These are phyloP conservation scores for Chaetodon trifascialis DNA, from an alignment of 2,113 vertebrate species.

Conservation along the genomic window DNA sequence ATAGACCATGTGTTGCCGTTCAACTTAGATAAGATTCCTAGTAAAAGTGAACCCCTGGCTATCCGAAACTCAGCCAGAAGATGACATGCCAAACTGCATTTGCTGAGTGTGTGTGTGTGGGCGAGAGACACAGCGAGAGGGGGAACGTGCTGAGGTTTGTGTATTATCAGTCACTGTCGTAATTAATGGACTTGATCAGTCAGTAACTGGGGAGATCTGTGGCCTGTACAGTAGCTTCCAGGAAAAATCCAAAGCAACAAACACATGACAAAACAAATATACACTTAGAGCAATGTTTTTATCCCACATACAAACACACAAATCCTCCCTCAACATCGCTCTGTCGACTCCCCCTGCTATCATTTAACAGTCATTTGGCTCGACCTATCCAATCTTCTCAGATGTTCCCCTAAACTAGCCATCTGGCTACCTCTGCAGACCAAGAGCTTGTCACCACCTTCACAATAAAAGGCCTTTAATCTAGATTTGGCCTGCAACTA, in stretches of 20 bases:
- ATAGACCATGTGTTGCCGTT: slow-evolving; percentile 62
- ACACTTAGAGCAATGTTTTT: slow-evolving; percentile 1
- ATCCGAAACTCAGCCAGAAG: slow-evolving; percentile 16
- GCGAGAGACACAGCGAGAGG: not conserved
- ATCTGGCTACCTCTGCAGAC: slow-evolving; percentile 46
- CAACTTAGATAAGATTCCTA: slow-evolving; percentile 64
- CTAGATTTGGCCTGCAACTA: slow-evolving; percentile 34
- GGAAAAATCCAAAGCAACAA: slow-evolving; percentile 53
- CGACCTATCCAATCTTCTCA: not conserved
- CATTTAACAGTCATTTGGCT: slow-evolving; percentile 51
- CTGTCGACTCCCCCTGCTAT: slow-evolving; percentile 26
- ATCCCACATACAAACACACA: slow-evolving; percentile 35
- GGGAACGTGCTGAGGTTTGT: slow-evolving; percentile 9
- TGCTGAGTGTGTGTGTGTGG: slow-evolving; percentile 9
- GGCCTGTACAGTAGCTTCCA: slow-evolving; percentile 43
- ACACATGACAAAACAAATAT: slow-evolving; percentile 15
- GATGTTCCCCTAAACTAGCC: slow-evolving; percentile 34
- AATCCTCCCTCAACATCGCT: slow-evolving; percentile 14
- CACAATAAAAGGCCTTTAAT: slow-evolving; percentile 49
- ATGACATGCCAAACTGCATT: slow-evolving; percentile 44
- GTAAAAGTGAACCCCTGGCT: slow-evolving; percentile 45
- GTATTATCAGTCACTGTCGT: slow-evolving; percentile 39
- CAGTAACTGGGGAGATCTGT: slow-evolving; percentile 32
- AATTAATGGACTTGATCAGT: slow-evolving; percentile 54
- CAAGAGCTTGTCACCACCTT: slow-evolving; percentile 65